Percentiles rank a stretch among this genome's conserved stretches.
These are phyloP conservation scores for Thryonomys swinderianus DNA, from an alignment of 2,113 vertebrate species.

Conservation along the genomic window DNA sequence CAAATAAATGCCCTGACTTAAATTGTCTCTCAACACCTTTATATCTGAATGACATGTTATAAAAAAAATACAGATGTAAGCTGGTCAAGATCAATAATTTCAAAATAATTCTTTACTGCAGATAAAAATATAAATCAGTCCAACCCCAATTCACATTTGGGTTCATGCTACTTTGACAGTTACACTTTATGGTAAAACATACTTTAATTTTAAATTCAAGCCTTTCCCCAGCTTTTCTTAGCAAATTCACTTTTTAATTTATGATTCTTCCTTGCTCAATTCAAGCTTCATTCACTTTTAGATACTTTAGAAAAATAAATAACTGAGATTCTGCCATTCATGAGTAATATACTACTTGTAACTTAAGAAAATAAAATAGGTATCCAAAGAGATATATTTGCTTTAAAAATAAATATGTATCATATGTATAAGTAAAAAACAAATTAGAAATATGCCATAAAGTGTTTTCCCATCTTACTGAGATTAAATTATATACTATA, in stretches of 20 bases:
- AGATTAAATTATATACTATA: conserved; percentile 64
- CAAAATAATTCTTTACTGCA: conserved; percentile 58
- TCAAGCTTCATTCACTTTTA: conserved; percentile 79
- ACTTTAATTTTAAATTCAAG: conserved; percentile 78
- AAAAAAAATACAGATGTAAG: conserved; percentile 67
- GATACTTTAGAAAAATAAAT: conserved; percentile 80
- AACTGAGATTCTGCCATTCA: conserved; percentile 69
- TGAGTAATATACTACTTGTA: conserved; percentile 70
- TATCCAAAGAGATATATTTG: conserved; percentile 63
- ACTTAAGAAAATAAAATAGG: conserved; percentile 73
- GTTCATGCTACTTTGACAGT: conserved; percentile 70
- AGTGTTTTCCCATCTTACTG: conserved; percentile 68
- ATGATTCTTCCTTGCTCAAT: conserved; percentile 70
- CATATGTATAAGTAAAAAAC: conserved; percentile 78
- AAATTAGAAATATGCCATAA: conserved; percentile 66
- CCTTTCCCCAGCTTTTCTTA: conserved; percentile 72
- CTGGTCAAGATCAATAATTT: conserved; percentile 66
- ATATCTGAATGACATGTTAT: conserved; percentile 80
- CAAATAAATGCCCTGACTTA: conserved; percentile 88
- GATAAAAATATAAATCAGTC: conserved; percentile 76
- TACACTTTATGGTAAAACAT: conserved; percentile 78
- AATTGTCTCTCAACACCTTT: conserved; percentile 83
- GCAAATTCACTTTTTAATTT: conserved; percentile 78
- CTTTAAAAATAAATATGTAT: conserved; percentile 78
- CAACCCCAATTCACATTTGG: conserved; percentile 70